Conservation (phyloP, 2,888 invertebrate species). For the Chloroclysta siterata region DNA sequence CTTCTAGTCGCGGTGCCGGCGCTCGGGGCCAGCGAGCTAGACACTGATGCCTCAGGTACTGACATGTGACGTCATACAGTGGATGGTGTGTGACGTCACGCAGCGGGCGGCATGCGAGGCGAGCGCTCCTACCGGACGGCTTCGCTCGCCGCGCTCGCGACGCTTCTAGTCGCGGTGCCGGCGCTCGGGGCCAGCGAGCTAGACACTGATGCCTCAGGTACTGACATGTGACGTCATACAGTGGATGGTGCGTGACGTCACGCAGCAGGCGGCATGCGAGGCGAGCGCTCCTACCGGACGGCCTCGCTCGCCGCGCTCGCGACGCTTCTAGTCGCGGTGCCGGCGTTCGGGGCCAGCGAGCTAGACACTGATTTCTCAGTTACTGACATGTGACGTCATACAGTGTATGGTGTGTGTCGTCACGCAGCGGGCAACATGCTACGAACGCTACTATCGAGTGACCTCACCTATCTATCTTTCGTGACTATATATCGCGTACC, state of each 20-base stretch:
- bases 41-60: conserved; percentile 32
- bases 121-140: conserved; percentile 52
- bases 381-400: conserved; percentile 13
- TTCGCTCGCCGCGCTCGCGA: conserved; percentile 69
- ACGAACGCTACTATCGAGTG: too few species aligned
- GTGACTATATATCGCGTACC: too few species aligned
- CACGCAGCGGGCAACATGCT: neutral
- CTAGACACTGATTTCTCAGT: conserved; percentile 27
- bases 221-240: neutral
- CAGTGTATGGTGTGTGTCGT: neutral
- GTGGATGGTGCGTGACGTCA: neutral
- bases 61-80: conserved; percentile 6
- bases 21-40: conserved; percentile 32
- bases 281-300: conserved; percentile 54
- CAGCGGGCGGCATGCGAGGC: conserved; percentile 28
- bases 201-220: conserved; percentile 30
- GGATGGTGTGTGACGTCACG: conserved; percentile 54
- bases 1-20: conserved; percentile 58
- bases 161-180: conserved; percentile 12
- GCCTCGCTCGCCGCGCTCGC: conserved; percentile 69
- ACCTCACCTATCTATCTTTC: too few species aligned
- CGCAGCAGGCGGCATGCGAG: conserved; percentile 28
- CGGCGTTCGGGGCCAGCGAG: conserved; percentile 31
- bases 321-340: conserved; percentile 8
- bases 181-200: conserved; percentile 30